Conservation (phyloP, 2,113 vertebrate genomes). For the Heteronetta atricapilla region DNA sequence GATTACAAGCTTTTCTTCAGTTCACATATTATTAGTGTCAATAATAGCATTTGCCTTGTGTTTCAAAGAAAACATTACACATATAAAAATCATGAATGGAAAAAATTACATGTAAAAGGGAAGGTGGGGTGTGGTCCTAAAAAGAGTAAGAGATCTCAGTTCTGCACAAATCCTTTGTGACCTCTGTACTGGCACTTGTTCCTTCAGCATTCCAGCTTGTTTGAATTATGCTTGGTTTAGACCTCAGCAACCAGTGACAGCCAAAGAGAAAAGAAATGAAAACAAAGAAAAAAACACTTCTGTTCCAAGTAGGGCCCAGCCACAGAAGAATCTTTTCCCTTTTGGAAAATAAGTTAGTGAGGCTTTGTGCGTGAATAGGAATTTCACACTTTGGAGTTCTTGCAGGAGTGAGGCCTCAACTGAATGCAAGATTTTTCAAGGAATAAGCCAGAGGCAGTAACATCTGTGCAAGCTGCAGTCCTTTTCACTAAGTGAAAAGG, state of each 20-base stretch:
- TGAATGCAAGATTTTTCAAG: neutral
- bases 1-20: neutral
- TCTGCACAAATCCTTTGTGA: neutral
- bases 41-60: neutral
- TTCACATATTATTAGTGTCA: neutral
- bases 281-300: neutral
- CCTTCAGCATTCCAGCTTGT: conserved; percentile 12
- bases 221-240: neutral
- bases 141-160: neutral
- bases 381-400: neutral
- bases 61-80: neutral
- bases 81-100: neutral
- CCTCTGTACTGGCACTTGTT: neutral
- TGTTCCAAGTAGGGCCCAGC: neutral
- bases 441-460: neutral
- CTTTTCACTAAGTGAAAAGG: neutral
- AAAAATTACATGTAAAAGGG: neutral
- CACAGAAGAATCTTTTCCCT: neutral
- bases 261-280: neutral
- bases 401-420: neutral
- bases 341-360: neutral
- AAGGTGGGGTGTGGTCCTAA: neutral
- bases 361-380: neutral
- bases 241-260: neutral
- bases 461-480: neutral